Evolutionary conservation across 2,113 vertebrate species (phyloP).

Genomic region (Nanorana parkeri): DNA sequence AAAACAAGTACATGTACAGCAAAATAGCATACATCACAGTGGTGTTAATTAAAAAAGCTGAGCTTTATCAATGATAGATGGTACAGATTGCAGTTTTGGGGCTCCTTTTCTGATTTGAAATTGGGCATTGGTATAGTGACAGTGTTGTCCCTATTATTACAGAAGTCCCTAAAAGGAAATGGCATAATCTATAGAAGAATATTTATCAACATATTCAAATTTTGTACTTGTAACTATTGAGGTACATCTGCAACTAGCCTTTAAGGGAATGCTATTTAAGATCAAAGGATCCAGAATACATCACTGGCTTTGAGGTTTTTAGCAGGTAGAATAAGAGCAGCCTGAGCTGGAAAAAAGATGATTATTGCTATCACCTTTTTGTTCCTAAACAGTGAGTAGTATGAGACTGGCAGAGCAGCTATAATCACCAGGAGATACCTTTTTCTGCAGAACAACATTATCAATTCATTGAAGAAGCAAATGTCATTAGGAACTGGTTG

Average conservation of each 20-base stretch:
- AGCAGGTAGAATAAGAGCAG: neutral
- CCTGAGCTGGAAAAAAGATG: neutral
- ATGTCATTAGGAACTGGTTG: conserved; percentile 76
- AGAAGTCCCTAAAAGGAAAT: too few species aligned
- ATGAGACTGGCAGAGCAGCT: conserved; percentile 3
- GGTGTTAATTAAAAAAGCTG: too few species aligned
- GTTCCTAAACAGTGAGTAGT: conserved; percentile 35
- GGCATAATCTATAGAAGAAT: too few species aligned
- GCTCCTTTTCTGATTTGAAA: too few species aligned
- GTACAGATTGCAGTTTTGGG: too few species aligned
- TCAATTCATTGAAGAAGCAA: conserved; percentile 81
- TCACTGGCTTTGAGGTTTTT: conserved; percentile 18
- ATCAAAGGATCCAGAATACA: neutral
- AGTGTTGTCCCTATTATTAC: too few species aligned
- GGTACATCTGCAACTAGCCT: neutral
- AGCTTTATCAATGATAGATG: too few species aligned
- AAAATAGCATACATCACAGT: too few species aligned
- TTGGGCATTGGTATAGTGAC: too few species aligned
- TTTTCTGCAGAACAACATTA: conserved; percentile 72
- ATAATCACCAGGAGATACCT: conserved; percentile 27
- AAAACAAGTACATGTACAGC: too few species aligned
- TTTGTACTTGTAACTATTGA: neutral
- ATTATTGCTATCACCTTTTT: conserved; percentile 13
- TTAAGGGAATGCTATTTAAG: neutral
- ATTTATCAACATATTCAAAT: too few species aligned